Evolutionary conservation across 1,140 invertebrate genomes (phyloP), one percentile per base, ranked within the genome.

Genomic region (Copidosoma floridanum): DNA sequence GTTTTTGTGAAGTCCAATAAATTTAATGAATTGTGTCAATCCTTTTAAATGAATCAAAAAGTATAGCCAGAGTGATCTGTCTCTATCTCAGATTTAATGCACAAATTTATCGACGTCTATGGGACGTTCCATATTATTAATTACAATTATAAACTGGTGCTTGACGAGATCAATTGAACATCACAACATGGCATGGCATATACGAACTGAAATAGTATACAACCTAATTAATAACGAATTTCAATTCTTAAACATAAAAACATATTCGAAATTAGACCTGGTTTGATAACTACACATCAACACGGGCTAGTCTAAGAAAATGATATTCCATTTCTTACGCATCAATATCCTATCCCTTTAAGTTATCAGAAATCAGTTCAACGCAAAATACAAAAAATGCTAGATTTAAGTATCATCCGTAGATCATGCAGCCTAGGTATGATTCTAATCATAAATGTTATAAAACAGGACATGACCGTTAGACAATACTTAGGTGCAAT

Each of bases 391-490:
- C 8, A 63, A 35, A 47, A 37, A 38, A 68, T 68, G 64, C 47
- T 68, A 5, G 29, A 57, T 32, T 44, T 54, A 32, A 64, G 58
- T 16, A 64, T 68, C 1, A 68, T 68, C 7, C 61, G 63, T 14
- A 43, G 62, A 51, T 68, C 64, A 2, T 21, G 10, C 7, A 68
- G 64, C 48, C 64, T 55, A 2, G 47, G 48, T 53, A 48, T 48
- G 10, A 58, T 47, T 24, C 61, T 50, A n/a, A 23, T 63, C n/a
- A 38, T 54, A 18, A 41, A 57, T 1, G 55, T 63, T 1, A 21
- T 20, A 7, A 64, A 64, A 48, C 58, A 64, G 14, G 57, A 59
- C 51, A 38, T 27, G 10, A 12, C 38, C 3, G 52, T 64, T 8
- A 7, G 62, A 20, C 35, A 59, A 3, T 64, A 57, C 29, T 35